Conservation (phyloP, 2,113 vertebrate species). For the Mustelus asterias region DNA sequence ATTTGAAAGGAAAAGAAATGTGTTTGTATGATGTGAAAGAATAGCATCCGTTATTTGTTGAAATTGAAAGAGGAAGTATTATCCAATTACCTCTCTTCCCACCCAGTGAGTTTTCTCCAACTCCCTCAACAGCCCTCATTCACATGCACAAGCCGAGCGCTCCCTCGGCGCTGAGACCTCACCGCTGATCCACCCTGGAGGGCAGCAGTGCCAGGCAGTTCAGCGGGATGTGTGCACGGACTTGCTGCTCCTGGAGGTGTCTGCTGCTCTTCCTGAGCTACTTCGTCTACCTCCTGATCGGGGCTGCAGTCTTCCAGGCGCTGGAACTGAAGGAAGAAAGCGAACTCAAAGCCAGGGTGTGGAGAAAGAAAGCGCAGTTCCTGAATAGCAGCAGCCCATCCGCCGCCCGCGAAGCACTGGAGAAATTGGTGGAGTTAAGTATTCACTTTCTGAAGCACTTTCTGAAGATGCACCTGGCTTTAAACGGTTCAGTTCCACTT, state of each 20-base stretch:
- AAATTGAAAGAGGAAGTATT: not conserved
- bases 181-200: no score
- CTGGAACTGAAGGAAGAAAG: slow-evolving; percentile 49
- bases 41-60: not conserved
- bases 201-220: no score
- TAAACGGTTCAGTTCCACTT: not conserved
- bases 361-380: slow-evolving; percentile 49
- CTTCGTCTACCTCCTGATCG: slow-evolving; percentile 43
- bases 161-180: no score
- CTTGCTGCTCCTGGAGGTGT: not conserved
- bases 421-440: slow-evolving; percentile 54
- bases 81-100: not conserved
- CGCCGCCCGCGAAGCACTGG: slow-evolving; percentile 46
- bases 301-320: slow-evolving; percentile 50
- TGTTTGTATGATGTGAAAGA: not conserved
- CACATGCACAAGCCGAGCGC: not conserved
- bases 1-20: not conserved
- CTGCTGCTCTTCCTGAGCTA: slow-evolving; percentile 14
- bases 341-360: slow-evolving; percentile 46
- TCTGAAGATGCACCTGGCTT: not conserved
- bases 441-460: not conserved
- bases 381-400: slow-evolving; percentile 46
- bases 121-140: not conserved
- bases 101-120: not conserved
- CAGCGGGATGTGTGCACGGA: not conserved